Base-by-base conservation (phyloP, 2,797 vertebrate species). In the Aeoliscus strigatus region DNA sequence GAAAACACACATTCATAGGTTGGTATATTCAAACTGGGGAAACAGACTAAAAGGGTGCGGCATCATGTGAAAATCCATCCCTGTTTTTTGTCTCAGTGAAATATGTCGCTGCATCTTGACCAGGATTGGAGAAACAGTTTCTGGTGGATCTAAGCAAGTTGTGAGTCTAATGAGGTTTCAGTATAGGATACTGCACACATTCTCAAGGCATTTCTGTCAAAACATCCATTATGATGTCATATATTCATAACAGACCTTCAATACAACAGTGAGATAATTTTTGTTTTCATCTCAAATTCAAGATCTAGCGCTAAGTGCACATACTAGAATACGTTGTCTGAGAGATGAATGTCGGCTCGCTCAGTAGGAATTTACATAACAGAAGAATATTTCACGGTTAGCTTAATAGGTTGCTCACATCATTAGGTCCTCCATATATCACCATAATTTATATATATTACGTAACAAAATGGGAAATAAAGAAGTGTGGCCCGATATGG, bases 161-260 rank as follows among this genome's bases (percentile, higher is more conserved):
- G n/a, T n/a, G n/a, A n/a, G n/a, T n/a, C n/a, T n/a, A n/a, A n/a
- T n/a, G n/a, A n/a, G n/a, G n/a, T n/a, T n/a, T n/a, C n/a, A n/a
- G n/a, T n/a, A n/a, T n/a, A n/a, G n/a, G n/a, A n/a, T 37, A 2
- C 33, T 12, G n/a, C 26, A 12, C n/a, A n/a, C n/a, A n/a, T n/a
- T n/a, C n/a, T n/a, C n/a, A n/a, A n/a, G n/a, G 2, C 8, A 3
- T 37, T 41, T 41, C 49, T 54, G 40, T 26, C 31, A 32, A 10
- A 32, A 31, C 13, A 33, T 37, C 45, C 40, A 14, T 18, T 37
- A 9, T 27, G 9, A 42, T 21, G 18, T 21, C 3, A 6, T 6
- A 21, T 3, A 3, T 21, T 21, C 18, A n/a, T n/a, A n/a, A n/a
- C n/a, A n/a, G n/a, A n/a, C n/a, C n/a, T n/a, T n/a, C n/a, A n/a